These are phyloP conservation scores for Oligia fasciuncula DNA, from an alignment of 2,888 invertebrate genomes.

Conservation along the genomic window DNA sequence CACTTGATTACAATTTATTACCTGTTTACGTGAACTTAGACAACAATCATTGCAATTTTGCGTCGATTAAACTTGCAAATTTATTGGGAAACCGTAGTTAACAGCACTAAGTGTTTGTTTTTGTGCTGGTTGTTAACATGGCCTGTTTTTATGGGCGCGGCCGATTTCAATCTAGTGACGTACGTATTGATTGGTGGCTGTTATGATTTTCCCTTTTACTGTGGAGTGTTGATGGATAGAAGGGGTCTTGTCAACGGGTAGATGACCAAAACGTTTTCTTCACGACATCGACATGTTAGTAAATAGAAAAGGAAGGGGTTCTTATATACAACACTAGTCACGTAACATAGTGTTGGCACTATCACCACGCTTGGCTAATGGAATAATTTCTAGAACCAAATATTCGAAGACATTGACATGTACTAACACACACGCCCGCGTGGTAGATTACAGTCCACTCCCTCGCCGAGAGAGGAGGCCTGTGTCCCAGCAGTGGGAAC, in stretches of 20 bases:
- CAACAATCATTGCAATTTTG: slow-evolving; percentile 68
- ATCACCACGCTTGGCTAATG: background rate
- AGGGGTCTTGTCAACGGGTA: background rate
- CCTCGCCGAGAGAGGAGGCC: too few relatives aligned
- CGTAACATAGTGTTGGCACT: background rate
- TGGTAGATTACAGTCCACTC: too few relatives aligned
- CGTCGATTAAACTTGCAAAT: slow-evolving; percentile 71
- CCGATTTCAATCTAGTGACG: slow-evolving; percentile 31
- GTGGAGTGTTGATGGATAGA: background rate
- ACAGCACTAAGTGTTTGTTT: slow-evolving; percentile 47
- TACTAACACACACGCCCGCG: too few relatives aligned
- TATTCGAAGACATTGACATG: too few relatives aligned
- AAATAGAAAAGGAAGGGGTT: background rate
- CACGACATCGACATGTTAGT: background rate
- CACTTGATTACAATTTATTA: slow-evolving; percentile 71
- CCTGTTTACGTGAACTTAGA: slow-evolving; percentile 71
- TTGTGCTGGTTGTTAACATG: slow-evolving; percentile 36
- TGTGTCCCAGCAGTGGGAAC: too few relatives aligned
- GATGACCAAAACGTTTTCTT: background rate
- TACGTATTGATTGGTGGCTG: slow-evolving; percentile 11
- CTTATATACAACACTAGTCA: background rate
- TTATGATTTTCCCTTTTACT: slow-evolving; percentile 18
- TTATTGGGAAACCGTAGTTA: slow-evolving; percentile 64
- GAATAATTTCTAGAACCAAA: too few relatives aligned
- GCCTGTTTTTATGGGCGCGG: slow-evolving; percentile 38